Base-by-base conservation (phyloP, 2,113 vertebrate species). In the Melanotaenia duboulayi region DNA sequence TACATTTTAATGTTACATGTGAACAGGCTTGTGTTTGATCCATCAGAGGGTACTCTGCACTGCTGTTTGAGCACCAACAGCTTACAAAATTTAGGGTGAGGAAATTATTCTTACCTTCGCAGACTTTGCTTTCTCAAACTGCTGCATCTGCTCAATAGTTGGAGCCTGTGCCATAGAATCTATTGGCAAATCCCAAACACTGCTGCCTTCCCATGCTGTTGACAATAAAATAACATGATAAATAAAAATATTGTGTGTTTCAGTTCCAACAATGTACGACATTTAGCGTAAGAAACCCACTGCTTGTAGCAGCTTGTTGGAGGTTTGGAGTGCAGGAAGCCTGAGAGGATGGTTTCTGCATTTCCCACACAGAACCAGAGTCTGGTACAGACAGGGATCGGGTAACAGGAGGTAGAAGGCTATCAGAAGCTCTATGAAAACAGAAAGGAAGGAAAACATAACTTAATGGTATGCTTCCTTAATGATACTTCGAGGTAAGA, bases 151-250 rank as follows among this genome's bases (percentile, higher is more conserved):
- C 66, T 99, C 97, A 55, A 97, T 94, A 83, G 97, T 95, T 81
- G 96, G 94, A 84, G 95, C 95, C 83, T 96, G 94, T 81, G 96
- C 81, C 65, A 96, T 73, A 46, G 96, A 93, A 82, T 99, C 98
- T 65, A 97, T 94, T 20, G 98, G 98, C 86, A 99, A 94, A 92
- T 99, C 98, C 98, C 98, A 99, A 25, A 99, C 97, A 61, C 98
- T 99, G 92, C 94, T 94, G 80, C 96, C 95, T 91, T 99, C 98
- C 98, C 98, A 99, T 35, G 96, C 97, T 97, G 79, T 63, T 54
- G 65, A 77, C 83, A 58, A 72, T 54, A 12, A 80, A 4, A 67
- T 0, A 57, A 71, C 4, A 68, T 54, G 19, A 49, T 40, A 35
- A 7, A 19, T 12, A 25, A 70, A 11, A 35, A 2, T 7, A 72